phyloP scores from a whole-genome alignment of 2,113 vertebrate species.

The Recurvirostra avosetta region DNA sequence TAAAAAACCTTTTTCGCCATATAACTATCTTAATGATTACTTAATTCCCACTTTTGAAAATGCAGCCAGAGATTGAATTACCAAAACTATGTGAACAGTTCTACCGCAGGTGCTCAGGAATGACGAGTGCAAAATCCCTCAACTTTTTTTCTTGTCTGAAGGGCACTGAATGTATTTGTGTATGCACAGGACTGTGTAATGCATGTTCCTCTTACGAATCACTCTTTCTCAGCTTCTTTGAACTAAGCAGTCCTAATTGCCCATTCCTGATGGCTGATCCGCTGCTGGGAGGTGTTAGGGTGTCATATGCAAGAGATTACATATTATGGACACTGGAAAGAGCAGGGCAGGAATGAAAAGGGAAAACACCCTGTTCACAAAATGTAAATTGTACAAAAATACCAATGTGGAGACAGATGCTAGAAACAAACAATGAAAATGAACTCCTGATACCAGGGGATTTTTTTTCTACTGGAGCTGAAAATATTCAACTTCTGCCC shows the following conservation, averaged over 20 bases:
- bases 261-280: not conserved
- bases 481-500: not conserved
- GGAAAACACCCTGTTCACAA: not conserved
- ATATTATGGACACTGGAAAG: not conserved
- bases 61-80: not conserved
- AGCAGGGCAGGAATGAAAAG: not conserved
- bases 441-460: not conserved
- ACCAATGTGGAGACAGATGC: not conserved
- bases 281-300: not conserved
- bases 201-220: not conserved
- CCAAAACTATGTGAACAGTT: not conserved
- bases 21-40: not conserved
- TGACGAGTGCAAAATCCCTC: not conserved
- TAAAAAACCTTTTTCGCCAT: not conserved
- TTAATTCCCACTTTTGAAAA: not conserved
- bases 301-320: not conserved
- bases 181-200: not conserved
- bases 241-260: not conserved
- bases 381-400: not conserved
- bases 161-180: not conserved
- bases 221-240: not conserved
- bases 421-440: not conserved
- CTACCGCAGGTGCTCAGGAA: not conserved
- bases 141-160: not conserved
- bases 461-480: not conserved